Evolutionary conservation across 2,113 vertebrate genomes (phyloP).

Genomic region (Ammodytes marinus): DNA sequence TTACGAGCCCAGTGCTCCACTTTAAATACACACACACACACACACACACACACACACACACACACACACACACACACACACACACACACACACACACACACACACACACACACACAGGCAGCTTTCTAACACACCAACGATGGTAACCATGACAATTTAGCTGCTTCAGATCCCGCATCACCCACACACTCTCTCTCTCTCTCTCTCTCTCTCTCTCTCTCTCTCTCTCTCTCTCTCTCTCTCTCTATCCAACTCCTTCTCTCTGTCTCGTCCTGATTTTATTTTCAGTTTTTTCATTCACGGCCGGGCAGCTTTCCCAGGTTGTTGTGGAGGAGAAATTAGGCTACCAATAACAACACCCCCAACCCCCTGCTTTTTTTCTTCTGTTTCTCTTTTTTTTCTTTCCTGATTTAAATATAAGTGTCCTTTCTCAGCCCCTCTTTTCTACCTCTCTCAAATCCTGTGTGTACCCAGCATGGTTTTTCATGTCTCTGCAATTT

Average conservation of each 20-base stretch:
- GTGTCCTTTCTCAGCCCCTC: constrained; percentile 13
- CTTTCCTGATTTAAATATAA: constrained; percentile 37
- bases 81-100: constrained; percentile 30
- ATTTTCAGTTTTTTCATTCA: constrained; percentile 37
- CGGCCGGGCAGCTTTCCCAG: constrained; percentile 47
- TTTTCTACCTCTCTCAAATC: constrained; percentile 14
- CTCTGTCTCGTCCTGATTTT: constrained; percentile 67
- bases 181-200: constrained; percentile 57
- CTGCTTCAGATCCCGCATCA: constrained; percentile 75
- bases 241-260: constrained; percentile 44
- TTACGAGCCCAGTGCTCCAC: constrained; percentile 44
- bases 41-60: constrained; percentile 39
- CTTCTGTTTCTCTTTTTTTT: neutral
- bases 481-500: constrained; percentile 33
- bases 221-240: no score
- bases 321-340: constrained; percentile 64
- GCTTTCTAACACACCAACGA: constrained; percentile 39
- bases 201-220: no score
- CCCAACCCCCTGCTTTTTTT: neutral
- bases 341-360: constrained; percentile 45
- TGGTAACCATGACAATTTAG: constrained; percentile 82
- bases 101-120: constrained; percentile 15
- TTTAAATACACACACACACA: constrained; percentile 38
- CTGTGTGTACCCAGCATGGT: constrained; percentile 41
- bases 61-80: constrained; percentile 12